Evolutionary conservation across 2,888 invertebrate genomes (phyloP).

Genomic region (Lycaena phlaeas): DNA sequence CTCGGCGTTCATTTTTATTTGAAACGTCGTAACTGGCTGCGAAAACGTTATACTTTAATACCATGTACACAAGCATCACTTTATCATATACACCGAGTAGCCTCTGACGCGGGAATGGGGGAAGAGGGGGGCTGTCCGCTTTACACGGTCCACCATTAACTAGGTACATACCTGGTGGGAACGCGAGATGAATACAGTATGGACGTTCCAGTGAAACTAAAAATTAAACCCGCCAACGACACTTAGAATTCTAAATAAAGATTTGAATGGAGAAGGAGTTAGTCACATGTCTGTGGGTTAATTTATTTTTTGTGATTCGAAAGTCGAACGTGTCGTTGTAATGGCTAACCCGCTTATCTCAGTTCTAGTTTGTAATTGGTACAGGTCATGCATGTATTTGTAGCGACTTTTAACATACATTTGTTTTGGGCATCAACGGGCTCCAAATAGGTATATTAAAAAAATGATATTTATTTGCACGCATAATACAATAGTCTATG

Average conservation of each 20-base stretch:
- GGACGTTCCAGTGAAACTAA: conserved; percentile 53
- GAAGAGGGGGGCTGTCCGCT: conserved; percentile 22
- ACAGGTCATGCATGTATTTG: too few relatives aligned
- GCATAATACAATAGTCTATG: too few relatives aligned
- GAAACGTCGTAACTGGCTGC: conserved; percentile 28
- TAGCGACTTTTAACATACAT: too few relatives aligned
- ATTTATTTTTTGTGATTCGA: conserved; percentile 43
- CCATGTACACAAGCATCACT: conserved; percentile 23
- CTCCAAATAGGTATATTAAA: too few relatives aligned
- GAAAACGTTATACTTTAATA: conserved; percentile 32
- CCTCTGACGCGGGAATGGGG: conserved; percentile 22
- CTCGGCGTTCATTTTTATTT: conserved; percentile 20
- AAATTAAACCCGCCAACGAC: conserved; percentile 55
- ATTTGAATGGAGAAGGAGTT: conserved; percentile 54
- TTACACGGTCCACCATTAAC: conserved; percentile 49
- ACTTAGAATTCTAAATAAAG: conserved; percentile 62
- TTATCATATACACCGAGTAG: conserved; percentile 11
- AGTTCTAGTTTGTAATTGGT: conserved; percentile 5
- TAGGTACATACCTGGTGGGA: conserved; percentile 49
- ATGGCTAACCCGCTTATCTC: not conserved
- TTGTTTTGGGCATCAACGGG: too few relatives aligned
- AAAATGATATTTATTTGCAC: too few relatives aligned
- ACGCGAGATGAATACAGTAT: conserved; percentile 58
- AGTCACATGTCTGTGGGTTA: conserved; percentile 42
- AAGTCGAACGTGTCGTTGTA: conserved; percentile 40